Percentiles rank a stretch among this genome's conserved stretches.
Evolutionary conservation across 2,797 vertebrate species (phyloP).

Genomic region (Parambassis ranga): DNA sequence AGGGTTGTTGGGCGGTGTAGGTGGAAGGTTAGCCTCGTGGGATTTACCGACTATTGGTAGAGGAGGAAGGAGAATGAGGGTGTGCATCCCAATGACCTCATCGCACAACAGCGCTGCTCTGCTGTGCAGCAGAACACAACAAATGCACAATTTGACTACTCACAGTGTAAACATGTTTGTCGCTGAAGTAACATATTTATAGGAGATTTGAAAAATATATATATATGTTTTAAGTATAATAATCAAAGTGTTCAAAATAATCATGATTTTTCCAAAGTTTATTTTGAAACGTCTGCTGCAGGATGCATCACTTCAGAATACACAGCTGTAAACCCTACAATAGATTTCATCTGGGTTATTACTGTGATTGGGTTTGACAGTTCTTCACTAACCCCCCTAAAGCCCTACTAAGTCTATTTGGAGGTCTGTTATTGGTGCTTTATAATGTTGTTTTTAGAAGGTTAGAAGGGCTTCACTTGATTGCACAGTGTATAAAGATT

Average conservation of each 20-base stretch:
- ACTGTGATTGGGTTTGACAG: neutral
- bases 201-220: no score
- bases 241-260: no score
- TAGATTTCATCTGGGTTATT: neutral
- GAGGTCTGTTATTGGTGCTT: neutral
- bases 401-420: neutral
- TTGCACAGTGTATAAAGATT: neutral
- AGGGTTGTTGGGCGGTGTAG: slow-evolving; percentile 35
- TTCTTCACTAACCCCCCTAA: neutral
- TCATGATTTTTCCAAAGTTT: no score
- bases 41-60: slow-evolving; percentile 48
- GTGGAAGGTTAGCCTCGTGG: slow-evolving; percentile 58
- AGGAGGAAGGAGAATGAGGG: slow-evolving; percentile 22
- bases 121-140: neutral
- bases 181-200: no score
- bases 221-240: no score
- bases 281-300: neutral
- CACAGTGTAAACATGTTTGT: no score
- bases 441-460: neutral
- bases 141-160: neutral
- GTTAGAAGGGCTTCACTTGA: neutral
- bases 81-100: slow-evolving; percentile 55
- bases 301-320: neutral
- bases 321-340: neutral
- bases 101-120: slow-evolving; percentile 6